Conservation (phyloP, 2,797 vertebrate species). For the Mormyrus hasselquistii region DNA sequence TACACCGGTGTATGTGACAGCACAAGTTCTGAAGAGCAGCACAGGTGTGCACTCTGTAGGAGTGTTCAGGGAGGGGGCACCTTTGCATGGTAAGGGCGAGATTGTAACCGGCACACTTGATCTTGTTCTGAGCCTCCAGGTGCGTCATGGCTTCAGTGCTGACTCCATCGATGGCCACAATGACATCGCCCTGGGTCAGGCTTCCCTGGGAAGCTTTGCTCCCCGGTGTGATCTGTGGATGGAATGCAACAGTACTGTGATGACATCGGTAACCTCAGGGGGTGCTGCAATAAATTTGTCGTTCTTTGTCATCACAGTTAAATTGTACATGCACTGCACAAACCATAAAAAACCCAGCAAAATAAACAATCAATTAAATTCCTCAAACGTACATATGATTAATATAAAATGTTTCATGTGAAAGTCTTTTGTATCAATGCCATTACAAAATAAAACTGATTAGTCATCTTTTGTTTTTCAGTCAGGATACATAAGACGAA, state of each 20-base stretch:
- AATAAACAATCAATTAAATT: not conserved
- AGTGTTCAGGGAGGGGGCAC: slow-evolving; percentile 54
- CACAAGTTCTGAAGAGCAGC: not conserved
- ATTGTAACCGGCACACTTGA: slow-evolving; percentile 80
- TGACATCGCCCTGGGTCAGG: slow-evolving; percentile 85
- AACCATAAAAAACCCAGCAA: not conserved
- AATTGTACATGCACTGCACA: not conserved
- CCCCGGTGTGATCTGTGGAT: slow-evolving; percentile 79
- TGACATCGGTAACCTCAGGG: not conserved
- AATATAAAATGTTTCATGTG: not conserved
- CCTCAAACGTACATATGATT: not conserved
- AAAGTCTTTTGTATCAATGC: not conserved
- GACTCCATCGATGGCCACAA: slow-evolving; percentile 89
- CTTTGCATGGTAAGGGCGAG: slow-evolving; percentile 85
- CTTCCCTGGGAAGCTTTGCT: slow-evolving; percentile 88
- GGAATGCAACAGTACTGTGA: slow-evolving; percentile 5
- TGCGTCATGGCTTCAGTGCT: slow-evolving; percentile 94
- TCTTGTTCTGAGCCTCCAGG: slow-evolving; percentile 96
- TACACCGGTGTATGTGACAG: not conserved
- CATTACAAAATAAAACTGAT: not conserved
- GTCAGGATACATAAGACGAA: not conserved
- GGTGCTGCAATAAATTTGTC: not conserved
- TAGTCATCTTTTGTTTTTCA: not conserved
- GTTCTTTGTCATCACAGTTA: not conserved
- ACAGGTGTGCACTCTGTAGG: not conserved